A percentile compares a stretch with the other conserved stretches of the same genome.
Evolutionary conservation across 2,888 invertebrate species (phyloP).

Genomic region (Cephus rjabovi): DNA sequence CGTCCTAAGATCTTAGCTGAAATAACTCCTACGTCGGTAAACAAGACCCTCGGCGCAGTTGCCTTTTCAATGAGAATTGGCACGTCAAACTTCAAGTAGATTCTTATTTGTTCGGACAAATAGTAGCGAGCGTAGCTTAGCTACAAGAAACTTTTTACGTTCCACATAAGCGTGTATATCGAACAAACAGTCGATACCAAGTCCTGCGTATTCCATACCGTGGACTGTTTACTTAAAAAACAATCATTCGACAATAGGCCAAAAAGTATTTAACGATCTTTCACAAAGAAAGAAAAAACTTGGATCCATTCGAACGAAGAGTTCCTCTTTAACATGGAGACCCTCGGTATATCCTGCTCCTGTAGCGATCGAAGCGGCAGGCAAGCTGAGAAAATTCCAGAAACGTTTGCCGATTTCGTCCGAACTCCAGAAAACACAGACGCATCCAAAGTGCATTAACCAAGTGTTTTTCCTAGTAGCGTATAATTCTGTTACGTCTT

Average conservation of each 20-base stretch:
- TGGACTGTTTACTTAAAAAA: not conserved
- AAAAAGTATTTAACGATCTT: not conserved
- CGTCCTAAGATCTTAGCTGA: not conserved
- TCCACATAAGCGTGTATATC: not conserved
- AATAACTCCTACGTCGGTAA: not conserved
- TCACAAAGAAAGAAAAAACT: not conserved
- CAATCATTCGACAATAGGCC: not conserved
- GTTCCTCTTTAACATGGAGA: not conserved
- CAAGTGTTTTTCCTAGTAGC: not conserved
- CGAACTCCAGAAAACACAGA: not conserved
- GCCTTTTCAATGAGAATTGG: not conserved
- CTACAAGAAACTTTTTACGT: not conserved
- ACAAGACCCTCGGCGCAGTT: not conserved
- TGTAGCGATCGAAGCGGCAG: not conserved
- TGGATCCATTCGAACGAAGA: not conserved
- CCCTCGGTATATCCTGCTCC: not conserved
- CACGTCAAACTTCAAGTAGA: not conserved
- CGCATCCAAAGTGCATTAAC: not conserved
- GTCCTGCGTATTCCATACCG: not conserved
- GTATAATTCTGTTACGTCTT: not conserved
- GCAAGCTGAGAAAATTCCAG: not conserved
- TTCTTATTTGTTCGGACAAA: not conserved
- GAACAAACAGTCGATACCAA: not conserved
- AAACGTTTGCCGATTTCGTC: not conserved
- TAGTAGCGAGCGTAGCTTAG: not conserved